These are phyloP conservation scores for Oryzias melastigma DNA, from an alignment of 2,113 vertebrate species.

Conservation along the genomic window DNA sequence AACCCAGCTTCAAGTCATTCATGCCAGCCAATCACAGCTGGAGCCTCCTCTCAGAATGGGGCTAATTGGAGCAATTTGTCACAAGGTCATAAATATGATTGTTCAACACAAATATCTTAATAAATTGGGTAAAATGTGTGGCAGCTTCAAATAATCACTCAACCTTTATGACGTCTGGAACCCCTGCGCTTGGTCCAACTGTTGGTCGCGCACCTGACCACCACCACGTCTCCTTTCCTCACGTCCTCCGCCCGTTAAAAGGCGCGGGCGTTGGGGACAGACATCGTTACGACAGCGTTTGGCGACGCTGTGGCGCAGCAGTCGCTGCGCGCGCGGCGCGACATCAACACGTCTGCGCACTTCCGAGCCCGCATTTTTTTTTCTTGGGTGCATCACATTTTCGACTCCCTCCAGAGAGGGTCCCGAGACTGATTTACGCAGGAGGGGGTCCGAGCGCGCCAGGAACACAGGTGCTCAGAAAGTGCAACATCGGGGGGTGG, in stretches of 20 bases:
- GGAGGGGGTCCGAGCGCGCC: constrained; percentile 1
- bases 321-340: constrained; percentile 19
- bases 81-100: constrained; percentile 2
- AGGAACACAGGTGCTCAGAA: constrained; percentile 25
- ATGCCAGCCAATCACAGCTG: too few relatives aligned
- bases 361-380: not conserved
- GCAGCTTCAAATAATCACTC: not conserved
- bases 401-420: not conserved
- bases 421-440: not conserved
- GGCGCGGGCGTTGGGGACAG: constrained; percentile 6
- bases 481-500: constrained; percentile 27
- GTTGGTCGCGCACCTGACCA: not conserved
- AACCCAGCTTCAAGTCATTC: not conserved
- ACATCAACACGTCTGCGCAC: constrained; percentile 9
- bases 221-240: not conserved
- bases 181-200: not conserved
- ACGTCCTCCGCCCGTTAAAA: constrained; percentile 2
- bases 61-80: not conserved
- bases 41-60: too few relatives aligned
- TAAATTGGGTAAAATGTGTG: rapidly evolving
- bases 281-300: constrained; percentile 69
- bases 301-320: constrained; percentile 63
- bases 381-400: constrained; percentile 2
- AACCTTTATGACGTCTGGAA: not conserved
- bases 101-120: not conserved